Base-by-base conservation (phyloP, 2,888 invertebrate species). In the Oegoconia quadripuncta region DNA sequence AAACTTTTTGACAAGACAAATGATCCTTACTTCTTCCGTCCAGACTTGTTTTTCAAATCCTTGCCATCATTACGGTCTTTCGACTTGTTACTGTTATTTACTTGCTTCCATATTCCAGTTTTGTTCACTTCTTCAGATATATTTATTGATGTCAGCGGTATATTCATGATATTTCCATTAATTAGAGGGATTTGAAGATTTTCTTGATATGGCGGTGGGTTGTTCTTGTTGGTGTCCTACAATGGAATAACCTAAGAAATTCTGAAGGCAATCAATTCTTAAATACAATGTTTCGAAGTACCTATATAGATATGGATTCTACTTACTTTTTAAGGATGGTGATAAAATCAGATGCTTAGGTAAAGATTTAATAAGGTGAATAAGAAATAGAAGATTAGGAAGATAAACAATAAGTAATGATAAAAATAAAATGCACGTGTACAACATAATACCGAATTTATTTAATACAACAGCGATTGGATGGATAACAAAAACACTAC, bases 91-190 rank as follows among this genome's bases (percentile, higher is more conserved):
- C 88, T 89, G 59, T 92, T 92, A 70, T 95, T 95, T 9, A 96
- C 93, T 78, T 96, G 95, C 65, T 96, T 95, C 98, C 98, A 98
- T 64, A 98, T 94, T 20, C 96, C 95, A 17, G 95, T 94, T 74
- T 95, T 95, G 68, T 97, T 94, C 39, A 98, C 95, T 77, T 98
- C 98, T 73, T 98, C 97, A 4, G 96, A 93, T 66, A 97, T 95
- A 72, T 96, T 97, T 56, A 97, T 95, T 22, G 94, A 93, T 22
- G 93, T 90, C 48, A 95, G 77, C 1, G 95, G 96, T 52, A 96
- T 95, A 69, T 95, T 95, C 92, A 96, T 94, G 39, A 96, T 93
- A 72, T 96, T 95, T 35, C 96, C 96, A 73, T 96, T 95, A 36
- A 95, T 93, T 55, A 97, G 82, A 1, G 95, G 94, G 56, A 96